Conservation (phyloP, 2,113 vertebrate genomes). For the Micromys minutus region DNA sequence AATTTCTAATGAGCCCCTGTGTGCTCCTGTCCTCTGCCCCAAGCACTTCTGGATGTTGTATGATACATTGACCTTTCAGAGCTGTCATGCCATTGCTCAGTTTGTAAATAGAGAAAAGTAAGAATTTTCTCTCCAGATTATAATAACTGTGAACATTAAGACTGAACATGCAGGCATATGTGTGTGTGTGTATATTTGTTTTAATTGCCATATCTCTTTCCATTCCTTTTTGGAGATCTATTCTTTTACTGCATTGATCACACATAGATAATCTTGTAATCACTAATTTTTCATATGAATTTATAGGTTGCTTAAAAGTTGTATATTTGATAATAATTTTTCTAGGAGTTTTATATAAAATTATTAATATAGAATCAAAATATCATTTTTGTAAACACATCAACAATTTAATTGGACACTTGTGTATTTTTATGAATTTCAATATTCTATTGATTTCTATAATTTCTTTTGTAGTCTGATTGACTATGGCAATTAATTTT, state of each 20-base stretch:
- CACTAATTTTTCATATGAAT: not conserved
- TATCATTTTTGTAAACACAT: not conserved
- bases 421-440: not conserved
- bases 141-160: not conserved
- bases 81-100: not conserved
- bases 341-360: not conserved
- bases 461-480: not conserved
- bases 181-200: not conserved
- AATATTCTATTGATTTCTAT: not conserved
- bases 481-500: not conserved
- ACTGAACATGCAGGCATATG: not conserved
- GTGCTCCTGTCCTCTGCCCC: rapidly evolving
- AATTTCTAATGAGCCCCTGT: not conserved
- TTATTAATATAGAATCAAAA: not conserved
- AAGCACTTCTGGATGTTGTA: rapidly evolving
- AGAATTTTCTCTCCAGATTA: not conserved
- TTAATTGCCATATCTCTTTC: not conserved
- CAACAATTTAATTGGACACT: not conserved
- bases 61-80: not conserved
- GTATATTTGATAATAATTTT: not conserved
- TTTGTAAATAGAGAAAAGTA: not conserved
- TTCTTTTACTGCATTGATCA: not conserved
- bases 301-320: not conserved
- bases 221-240: not conserved
- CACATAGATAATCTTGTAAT: not conserved